phyloP scores from a whole-genome alignment of 2,888 invertebrate species.

The Tridacna crocea region DNA sequence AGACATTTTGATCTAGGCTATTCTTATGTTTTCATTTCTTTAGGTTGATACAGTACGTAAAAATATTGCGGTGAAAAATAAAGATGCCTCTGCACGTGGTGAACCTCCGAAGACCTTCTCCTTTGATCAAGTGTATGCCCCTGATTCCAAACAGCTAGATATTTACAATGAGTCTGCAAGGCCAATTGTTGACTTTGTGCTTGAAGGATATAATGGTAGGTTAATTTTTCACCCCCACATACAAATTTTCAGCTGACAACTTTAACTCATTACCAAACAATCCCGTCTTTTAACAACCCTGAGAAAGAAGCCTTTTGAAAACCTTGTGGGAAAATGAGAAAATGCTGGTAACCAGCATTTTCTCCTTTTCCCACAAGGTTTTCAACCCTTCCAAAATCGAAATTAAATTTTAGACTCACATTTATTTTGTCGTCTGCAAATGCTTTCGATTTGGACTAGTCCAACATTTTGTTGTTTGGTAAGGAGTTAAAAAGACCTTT shows the following conservation, averaged over 20 bases:
- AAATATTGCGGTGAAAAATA: conserved; percentile 91
- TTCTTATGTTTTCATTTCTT: not conserved
- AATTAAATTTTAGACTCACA: too few species aligned
- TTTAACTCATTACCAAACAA: not conserved
- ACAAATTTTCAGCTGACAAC: not conserved
- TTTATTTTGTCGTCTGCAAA: too few species aligned
- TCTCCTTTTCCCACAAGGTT: too few species aligned
- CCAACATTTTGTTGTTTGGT: too few species aligned
- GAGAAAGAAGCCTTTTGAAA: too few species aligned
- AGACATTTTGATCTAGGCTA: too few species aligned
- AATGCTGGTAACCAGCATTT: too few species aligned
- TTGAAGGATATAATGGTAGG: conserved; percentile 97
- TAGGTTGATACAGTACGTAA: conserved; percentile 87
- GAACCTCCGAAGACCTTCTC: conserved; percentile 95
- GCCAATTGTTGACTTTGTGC: conserved; percentile 97
- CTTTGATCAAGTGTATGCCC: conserved; percentile 97
- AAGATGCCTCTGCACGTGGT: conserved; percentile 87
- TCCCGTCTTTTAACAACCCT: too few species aligned
- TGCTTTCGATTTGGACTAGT: too few species aligned
- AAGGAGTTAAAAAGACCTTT: too few species aligned
- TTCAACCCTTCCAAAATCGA: too few species aligned
- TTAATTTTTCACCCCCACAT: not conserved
- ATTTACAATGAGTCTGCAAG: conserved; percentile 98
- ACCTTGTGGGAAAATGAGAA: too few species aligned
- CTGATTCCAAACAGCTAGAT: conserved; percentile 93